phyloP scores from a whole-genome alignment of 2,113 vertebrate species.

The Zosterops hypoxanthus region DNA sequence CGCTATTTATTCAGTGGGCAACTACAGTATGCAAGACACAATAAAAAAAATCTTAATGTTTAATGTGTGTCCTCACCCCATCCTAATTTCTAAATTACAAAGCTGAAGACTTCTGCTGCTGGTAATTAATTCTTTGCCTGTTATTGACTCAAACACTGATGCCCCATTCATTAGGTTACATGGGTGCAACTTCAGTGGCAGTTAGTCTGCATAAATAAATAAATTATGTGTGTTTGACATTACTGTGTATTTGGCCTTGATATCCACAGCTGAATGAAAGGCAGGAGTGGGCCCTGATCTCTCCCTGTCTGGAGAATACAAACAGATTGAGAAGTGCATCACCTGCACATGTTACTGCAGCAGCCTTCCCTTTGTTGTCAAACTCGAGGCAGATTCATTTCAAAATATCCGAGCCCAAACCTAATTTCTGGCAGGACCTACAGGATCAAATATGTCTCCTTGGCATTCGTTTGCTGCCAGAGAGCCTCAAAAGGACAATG shows the following conservation, averaged over 20 bases:
- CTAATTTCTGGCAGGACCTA: constrained; percentile 65
- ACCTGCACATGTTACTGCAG: constrained; percentile 23
- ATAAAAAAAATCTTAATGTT: background rate
- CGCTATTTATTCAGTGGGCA: background rate
- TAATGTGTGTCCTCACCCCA: background rate
- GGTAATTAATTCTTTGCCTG: background rate
- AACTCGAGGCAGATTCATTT: constrained; percentile 36
- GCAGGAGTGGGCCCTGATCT: background rate
- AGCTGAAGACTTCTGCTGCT: background rate
- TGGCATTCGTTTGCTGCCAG: constrained; percentile 50
- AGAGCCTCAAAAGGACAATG: constrained; percentile 64
- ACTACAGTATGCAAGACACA: background rate
- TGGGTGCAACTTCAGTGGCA: background rate
- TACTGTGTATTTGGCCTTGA: background rate
- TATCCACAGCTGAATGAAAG: background rate
- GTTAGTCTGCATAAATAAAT: background rate
- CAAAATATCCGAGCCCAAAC: constrained; percentile 53
- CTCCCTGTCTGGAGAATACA: background rate
- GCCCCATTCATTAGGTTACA: background rate
- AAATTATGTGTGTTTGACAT: background rate
- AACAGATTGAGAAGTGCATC: constrained; percentile 37
- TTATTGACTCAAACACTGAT: background rate
- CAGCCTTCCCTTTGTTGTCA: constrained; percentile 59
- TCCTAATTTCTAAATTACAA: background rate
- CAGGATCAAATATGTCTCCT: constrained; percentile 57